Evolutionary conservation across 2,888 invertebrate species (phyloP), one percentile per base, ranked within the genome.

Genomic region (Nycteola revayana): DNA sequence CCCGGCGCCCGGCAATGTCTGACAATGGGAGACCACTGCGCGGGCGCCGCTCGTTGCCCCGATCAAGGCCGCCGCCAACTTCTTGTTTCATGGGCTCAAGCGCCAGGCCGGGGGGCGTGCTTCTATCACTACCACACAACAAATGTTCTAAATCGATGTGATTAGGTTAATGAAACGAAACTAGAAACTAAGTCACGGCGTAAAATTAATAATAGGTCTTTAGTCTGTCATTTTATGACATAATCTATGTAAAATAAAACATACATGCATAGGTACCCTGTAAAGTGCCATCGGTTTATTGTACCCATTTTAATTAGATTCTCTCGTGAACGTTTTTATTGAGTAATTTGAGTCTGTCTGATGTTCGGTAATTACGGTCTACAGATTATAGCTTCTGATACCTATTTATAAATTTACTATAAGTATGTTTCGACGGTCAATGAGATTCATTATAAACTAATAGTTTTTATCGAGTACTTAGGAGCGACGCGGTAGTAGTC

Each of bases 1-100:
- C 90, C 94, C 94, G 74, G 92, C 93, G 89, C 92, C 93, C 61
- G 87, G 88, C 82, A 85, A 87, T 89, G 94, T 94, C 91, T 94
- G 94, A 94, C 94, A 93, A 92, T 92, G 93, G 94, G 93, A 92
- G 75, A 70, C 64, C 67, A 77, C 84, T 72, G 87, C 91, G 73
- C 91, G 90, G 76, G 91, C 89, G 70, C 91, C 91, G 32, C 89
- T 92, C 52, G 89, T 90, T 69, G 91, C 90, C 60, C 88, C 88
- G 39, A 67, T 88, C 74, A 92, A 92, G 84, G 93, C 92, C 69
- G 93, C 93, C 83, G 93, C 92, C 75, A 90, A 81, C 71, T 93
- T 91, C 81, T 89, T 93, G 74, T 90, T 91, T 72, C 91, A 90
- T 85, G 93, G 92, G 85, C 90, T 93, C 83, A 91, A 89, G 79